Evolutionary conservation across 2,888 invertebrate genomes (phyloP), one percentile per base, ranked within the genome.

Genomic region (Eupithecia subumbrata): DNA sequence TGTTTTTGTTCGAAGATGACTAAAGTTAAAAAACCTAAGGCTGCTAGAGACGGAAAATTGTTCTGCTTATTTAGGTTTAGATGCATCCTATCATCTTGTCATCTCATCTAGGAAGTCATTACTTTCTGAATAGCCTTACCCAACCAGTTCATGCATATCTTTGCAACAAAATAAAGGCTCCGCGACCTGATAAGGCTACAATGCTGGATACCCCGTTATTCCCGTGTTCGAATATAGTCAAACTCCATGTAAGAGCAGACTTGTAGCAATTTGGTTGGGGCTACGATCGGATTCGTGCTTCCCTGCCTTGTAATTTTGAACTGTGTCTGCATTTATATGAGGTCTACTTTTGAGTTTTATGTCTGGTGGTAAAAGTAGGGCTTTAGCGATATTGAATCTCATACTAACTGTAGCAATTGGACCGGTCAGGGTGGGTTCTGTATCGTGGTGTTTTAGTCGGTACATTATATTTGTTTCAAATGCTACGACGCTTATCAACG

Each of bases 121-220:
- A 74, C 72, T 37, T 45, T 68, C 52, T 74, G 69, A 69, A 74
- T 74, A 72, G 74, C 63, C 72, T 72, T 66, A 37, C 69, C 22
- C 16, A 71, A 73, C 77, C 77, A 75, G 77, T 77, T 75, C 77
- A 73, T 69, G 77, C 74, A 69, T 75, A 77, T 75, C 77, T 77
- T 74, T 71, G 70, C 67, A 56, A 48, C 72, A 67, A 74, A 74
- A 77, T 77, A 77, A 77, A 77, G 77, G 77, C 67, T 68, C 48
- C 48, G 70, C 73, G 79, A 79, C 79, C 77, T 76, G 79, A 78
- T 81, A 81, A 77, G 68, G 80, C 77, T 79, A 81, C 78, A 80
- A 80, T 78, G 76, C 78, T 71, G 77, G 75, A 77, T 64, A 73
- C 67, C 25, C 80, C 80, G 81, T 81, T 81, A 80, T 73, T 79